A percentile compares a stretch with the other conserved stretches of the same genome.
Conservation (phyloP, 2,888 invertebrate genomes). For the Drosophila limbata region DNA sequence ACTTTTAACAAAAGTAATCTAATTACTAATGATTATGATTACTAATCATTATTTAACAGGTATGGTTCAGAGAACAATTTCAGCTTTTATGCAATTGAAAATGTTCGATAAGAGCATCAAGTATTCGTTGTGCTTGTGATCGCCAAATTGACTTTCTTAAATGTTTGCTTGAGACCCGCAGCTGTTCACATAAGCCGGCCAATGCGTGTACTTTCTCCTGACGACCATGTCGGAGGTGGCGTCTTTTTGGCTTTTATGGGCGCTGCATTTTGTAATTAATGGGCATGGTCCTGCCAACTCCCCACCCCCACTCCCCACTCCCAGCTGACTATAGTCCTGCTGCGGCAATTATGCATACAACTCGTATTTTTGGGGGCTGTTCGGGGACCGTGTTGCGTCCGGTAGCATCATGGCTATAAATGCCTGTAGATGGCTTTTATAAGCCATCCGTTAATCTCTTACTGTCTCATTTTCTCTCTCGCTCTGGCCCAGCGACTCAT, state of each 20-base stretch:
- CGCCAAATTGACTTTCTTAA: slow-evolving; percentile 31
- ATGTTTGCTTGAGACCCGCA: slow-evolving; percentile 44
- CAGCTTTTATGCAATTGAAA: no score
- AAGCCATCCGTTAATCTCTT: slow-evolving; percentile 51
- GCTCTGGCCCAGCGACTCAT: slow-evolving; percentile 38
- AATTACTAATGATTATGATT: no score
- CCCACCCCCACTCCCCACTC: neutral
- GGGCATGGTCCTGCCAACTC: slow-evolving; percentile 28
- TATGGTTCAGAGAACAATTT: no score
- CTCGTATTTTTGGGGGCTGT: slow-evolving; percentile 50
- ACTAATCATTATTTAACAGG: no score
- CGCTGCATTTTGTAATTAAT: slow-evolving; percentile 66
- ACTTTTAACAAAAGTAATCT: no score
- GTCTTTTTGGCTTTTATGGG: slow-evolving; percentile 51
- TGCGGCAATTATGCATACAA: slow-evolving; percentile 62
- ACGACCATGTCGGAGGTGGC: slow-evolving; percentile 40
- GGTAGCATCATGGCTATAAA: slow-evolving; percentile 49
- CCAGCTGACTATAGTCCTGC: neutral
- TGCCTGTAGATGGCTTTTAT: slow-evolving; percentile 51
- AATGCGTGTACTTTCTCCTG: slow-evolving; percentile 11
- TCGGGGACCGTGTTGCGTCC: slow-evolving; percentile 55
- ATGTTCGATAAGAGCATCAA: slow-evolving; percentile 16
- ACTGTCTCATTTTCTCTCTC: neutral
- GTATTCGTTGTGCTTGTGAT: slow-evolving; percentile 11
- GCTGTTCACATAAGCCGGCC: slow-evolving; percentile 24